Conservation (phyloP, 2,113 vertebrate species). For the Calypte anna region DNA sequence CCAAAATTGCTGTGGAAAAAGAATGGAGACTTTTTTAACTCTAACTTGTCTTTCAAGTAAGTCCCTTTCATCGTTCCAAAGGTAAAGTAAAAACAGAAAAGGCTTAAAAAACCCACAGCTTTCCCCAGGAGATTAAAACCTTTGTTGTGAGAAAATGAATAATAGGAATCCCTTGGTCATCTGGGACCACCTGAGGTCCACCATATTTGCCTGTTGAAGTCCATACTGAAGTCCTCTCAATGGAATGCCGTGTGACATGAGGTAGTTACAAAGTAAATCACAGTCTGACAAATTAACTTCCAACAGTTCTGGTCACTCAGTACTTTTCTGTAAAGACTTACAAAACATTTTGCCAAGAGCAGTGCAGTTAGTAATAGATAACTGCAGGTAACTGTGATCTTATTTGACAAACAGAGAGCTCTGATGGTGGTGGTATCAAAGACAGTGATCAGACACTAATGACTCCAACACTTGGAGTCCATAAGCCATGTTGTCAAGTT, state of each 20-base stretch:
- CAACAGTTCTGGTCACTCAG: not conserved
- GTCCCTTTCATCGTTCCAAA: not conserved
- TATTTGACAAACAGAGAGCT: not conserved
- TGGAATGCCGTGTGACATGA: not conserved
- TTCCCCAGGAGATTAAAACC: not conserved
- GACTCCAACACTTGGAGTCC: not conserved
- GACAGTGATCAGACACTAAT: not conserved
- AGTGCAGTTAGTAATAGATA: not conserved
- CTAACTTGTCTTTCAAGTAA: not conserved
- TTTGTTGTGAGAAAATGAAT: not conserved
- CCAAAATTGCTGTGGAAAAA: not conserved
- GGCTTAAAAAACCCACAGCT: rapidly evolving
- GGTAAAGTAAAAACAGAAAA: not conserved
- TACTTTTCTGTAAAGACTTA: not conserved
- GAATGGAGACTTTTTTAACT: not conserved
- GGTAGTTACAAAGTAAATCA: not conserved
- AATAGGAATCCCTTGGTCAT: not conserved
- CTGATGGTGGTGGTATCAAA: not conserved
- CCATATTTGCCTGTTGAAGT: not conserved
- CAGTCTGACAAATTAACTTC: not conserved
- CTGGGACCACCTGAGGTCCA: not conserved
- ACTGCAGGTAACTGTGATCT: not conserved
- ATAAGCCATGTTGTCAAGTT: not conserved
- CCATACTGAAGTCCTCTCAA: not conserved
- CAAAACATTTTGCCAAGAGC: not conserved